Base-by-base conservation (phyloP, 2,797 vertebrate genomes). In the Spea hammondii region DNA sequence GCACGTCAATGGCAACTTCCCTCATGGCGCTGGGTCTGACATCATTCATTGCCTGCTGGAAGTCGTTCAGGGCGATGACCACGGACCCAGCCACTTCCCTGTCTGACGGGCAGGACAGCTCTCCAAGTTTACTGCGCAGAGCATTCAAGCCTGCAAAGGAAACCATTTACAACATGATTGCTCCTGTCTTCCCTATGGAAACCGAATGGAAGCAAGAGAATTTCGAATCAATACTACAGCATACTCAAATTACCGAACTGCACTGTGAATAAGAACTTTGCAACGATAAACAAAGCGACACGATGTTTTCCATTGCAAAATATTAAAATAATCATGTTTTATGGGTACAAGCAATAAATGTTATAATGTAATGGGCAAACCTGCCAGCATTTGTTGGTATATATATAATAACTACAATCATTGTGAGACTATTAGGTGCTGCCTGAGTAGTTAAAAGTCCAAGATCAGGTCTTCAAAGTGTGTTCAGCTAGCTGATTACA, bases 11-110 rank as follows among this genome's bases (percentile, higher is more conserved):
- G 51, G 97, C 93, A 65, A 99, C 95, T 84, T 99, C 97, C 86
- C 97, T 95, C 97, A 99, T 99, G 83, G 97, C 97, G 4, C 97
- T 99, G 84, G 97, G 97, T 87, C 96, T 96, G 85, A 98, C 91
- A 9, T 92, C 91, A 7, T 93, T 91, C 95, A 95, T 92, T 50
- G 93, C 96, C 90, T 93, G 93, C 85, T 91, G 92, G 82, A 99
- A 95, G 89, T 99, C 96, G 83, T 88, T 90, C 83, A 92, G 78
- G 11, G 92, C 91, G 85, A 99, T 91, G 46, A 82, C 90, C 89
- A 97, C 93, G 4, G 86, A 86, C 4, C 92, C 93, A 74, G 83
- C 91, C 80, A 95, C 87, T 81, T 94, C 89, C 0, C 66, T 83
- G 85, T 98, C 96, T 5, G 88, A 86, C 0, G 92, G 87, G 5